These are phyloP conservation scores for Odocoileus virginianus DNA, from an alignment of 2,113 vertebrate species.

Conservation along the genomic window DNA sequence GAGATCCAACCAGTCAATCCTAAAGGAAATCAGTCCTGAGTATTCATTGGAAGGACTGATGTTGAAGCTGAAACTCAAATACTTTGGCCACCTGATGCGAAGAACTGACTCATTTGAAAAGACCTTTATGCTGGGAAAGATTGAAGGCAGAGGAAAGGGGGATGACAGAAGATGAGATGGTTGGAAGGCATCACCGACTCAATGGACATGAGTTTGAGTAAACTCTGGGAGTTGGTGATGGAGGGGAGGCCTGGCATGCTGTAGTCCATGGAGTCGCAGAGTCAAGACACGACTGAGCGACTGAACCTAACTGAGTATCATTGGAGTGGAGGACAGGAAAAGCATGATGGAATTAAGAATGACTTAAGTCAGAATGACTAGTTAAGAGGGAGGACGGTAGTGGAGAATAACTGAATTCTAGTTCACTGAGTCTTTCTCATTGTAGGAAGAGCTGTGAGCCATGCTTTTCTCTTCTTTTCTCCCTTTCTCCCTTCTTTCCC, in stretches of 20 bases:
- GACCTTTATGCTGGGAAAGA: neutral
- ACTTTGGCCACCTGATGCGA: neutral
- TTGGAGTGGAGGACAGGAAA: neutral
- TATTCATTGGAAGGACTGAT: neutral
- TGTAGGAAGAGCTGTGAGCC: neutral
- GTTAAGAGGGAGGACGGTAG: neutral
- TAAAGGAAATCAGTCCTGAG: neutral
- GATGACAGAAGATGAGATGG: neutral
- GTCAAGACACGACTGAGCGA: rapidly evolving
- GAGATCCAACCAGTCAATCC: neutral
- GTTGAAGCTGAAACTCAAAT: neutral
- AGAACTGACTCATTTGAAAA: neutral
- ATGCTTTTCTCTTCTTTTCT: neutral
- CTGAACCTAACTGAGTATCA: neutral
- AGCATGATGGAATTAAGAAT: neutral
- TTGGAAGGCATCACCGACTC: neutral
- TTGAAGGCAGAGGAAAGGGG: neutral
- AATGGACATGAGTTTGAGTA: neutral
- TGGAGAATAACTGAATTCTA: neutral
- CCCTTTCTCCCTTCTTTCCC: neutral
- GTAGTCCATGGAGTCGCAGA: neutral
- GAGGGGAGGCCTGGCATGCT: neutral
- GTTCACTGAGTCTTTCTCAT: neutral
- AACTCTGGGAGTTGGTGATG: neutral
- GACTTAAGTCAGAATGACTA: neutral